These are phyloP conservation scores for Neoitamus cyanurus DNA, from an alignment of 2,888 invertebrate species.

Conservation along the genomic window DNA sequence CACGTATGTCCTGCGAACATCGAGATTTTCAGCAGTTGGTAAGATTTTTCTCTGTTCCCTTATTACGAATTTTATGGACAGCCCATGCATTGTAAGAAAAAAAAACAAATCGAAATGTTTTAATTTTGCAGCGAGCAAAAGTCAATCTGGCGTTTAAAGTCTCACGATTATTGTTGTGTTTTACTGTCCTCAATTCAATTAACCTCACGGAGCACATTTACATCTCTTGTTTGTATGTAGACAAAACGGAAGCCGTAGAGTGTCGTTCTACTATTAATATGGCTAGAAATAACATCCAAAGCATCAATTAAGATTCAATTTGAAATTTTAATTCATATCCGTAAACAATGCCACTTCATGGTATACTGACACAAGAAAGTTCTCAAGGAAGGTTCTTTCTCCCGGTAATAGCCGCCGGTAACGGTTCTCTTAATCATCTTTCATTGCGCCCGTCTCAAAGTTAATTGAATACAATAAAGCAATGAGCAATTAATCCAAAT, in stretches of 20 bases:
- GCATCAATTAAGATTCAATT: background rate
- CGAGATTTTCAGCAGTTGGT: too few species aligned
- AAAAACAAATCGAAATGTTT: too few species aligned
- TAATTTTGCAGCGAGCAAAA: too few species aligned
- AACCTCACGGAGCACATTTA: background rate
- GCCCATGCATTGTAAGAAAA: too few species aligned
- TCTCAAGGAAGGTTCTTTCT: background rate
- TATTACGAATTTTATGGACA: too few species aligned
- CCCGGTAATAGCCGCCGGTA: background rate
- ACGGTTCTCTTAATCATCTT: background rate
- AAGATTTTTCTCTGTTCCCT: too few species aligned
- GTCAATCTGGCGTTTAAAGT: too few species aligned
- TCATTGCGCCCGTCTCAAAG: background rate
- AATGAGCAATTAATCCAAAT: background rate
- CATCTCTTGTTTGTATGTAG: background rate
- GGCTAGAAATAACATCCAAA: background rate
- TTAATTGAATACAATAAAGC: slow-evolving; percentile 1
- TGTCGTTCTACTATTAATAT: background rate
- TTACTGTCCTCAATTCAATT: too few species aligned
- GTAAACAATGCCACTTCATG: background rate
- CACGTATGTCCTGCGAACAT: too few species aligned
- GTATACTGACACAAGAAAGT: background rate
- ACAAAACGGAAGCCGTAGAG: background rate
- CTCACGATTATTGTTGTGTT: too few species aligned
- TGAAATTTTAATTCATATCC: background rate